phyloP scores from a whole-genome alignment of 2,888 invertebrate genomes.

The Notodonta ziczac region DNA sequence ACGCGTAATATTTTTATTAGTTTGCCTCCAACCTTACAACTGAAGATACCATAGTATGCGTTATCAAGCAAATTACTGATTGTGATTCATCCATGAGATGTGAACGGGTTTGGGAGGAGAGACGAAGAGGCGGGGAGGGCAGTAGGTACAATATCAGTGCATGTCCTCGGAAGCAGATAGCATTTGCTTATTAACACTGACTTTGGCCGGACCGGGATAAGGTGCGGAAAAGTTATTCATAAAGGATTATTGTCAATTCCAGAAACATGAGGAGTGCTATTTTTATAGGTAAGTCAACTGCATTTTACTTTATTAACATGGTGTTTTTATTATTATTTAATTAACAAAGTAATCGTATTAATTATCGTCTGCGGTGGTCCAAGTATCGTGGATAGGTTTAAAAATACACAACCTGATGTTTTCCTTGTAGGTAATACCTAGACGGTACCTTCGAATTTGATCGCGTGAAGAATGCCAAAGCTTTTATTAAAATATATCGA shows the following conservation, averaged over 20 bases:
- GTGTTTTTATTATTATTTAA: no score
- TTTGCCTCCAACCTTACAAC: slow-evolving; percentile 13
- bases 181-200: background rate
- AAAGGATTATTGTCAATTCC: slow-evolving; percentile 6
- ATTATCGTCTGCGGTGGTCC: no score
- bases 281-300: slow-evolving; percentile 17
- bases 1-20: background rate
- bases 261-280: slow-evolving; percentile 22
- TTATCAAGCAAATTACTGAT: background rate
- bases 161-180: background rate
- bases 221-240: background rate
- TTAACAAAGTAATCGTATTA: no score
- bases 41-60: background rate
- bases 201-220: background rate
- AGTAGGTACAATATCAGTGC: background rate
- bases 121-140: slow-evolving; percentile 4
- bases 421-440: no score
- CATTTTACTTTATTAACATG: no score
- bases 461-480: no score
- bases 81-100: slow-evolving; percentile 14
- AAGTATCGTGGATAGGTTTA: no score
- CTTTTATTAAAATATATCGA: no score
- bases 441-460: no score
- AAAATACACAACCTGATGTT: no score
- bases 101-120: slow-evolving; percentile 23